Evolutionary conservation across 2,113 vertebrate species (phyloP), one percentile per base, ranked within the genome.

Genomic region (Sinocyclocheilus anshuiensis): DNA sequence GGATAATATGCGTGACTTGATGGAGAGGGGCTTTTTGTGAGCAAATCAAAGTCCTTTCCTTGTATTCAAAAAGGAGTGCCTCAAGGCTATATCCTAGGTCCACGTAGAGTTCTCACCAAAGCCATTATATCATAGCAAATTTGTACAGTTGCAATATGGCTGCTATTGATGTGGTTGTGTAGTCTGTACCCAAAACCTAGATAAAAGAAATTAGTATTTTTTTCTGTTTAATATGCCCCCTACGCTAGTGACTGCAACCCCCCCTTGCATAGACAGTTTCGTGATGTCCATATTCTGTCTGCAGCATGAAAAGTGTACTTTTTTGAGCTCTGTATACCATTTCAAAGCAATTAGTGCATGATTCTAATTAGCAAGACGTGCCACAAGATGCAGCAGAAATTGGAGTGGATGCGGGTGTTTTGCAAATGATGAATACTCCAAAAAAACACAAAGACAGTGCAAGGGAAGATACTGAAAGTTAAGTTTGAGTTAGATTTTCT

Each of bases 291-390:
- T 89, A 88, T 87, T 84, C 87, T 89, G 84, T 86, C 65, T 83
- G 75, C 86, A 93, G 93, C 93, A 93, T 94, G 93, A 91, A 86
- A 88, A 36, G 89, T 88, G 86, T 92, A 85, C 84, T 61, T 86
- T 90, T 84, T 92, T 84, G 63, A 92, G 90, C 88, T 79, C 69
- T 81, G 74, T 63, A 50, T 77, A 87, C 65, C 59, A 55, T 78
- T 67, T 79, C 86, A 86, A 93, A 90, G 89, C 92, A 89, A 91
- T 75, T 90, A 89, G 91, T 92, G 94, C 93, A 94, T 94, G 93
- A 93, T 91, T 90, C 87, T 87, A 71, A 91, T 84, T 91, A 86
- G 88, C 84, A 89, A 90, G 85, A 88, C 89, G 84, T 89, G 89
- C 84, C 90, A 36, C 87, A 88, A 85, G 85, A 90, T 85, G 88